Percentiles rank a stretch among this genome's conserved stretches.
Evolutionary conservation across 2,113 vertebrate species (phyloP).

Genomic region (Naja naja): DNA sequence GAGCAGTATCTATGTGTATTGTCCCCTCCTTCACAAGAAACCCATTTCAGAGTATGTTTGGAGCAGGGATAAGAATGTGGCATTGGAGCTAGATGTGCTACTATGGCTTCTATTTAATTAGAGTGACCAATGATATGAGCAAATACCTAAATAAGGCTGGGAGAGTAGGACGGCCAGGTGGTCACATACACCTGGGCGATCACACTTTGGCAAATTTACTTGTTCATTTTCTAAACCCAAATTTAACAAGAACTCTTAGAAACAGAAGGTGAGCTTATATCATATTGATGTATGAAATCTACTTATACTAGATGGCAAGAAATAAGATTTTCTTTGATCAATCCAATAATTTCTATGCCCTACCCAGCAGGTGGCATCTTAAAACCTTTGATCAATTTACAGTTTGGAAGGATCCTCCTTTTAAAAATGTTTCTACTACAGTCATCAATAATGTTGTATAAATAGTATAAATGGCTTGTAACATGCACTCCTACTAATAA

Average conservation of each 20-base stretch:
- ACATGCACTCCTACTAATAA: slow-evolving; percentile 29
- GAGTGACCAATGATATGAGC: background rate
- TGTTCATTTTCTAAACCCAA: slow-evolving; percentile 1
- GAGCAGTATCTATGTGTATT: background rate
- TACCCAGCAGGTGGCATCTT: slow-evolving; percentile 21
- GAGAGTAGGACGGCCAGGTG: background rate
- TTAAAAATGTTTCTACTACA: slow-evolving; percentile 18
- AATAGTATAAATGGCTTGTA: slow-evolving; percentile 42
- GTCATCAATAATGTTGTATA: slow-evolving; percentile 32
- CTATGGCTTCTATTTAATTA: background rate
- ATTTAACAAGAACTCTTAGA: background rate
- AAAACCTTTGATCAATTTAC: slow-evolving; percentile 37
- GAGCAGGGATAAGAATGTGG: background rate
- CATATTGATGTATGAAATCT: background rate
- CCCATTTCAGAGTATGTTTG: background rate
- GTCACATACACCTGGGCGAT: background rate
- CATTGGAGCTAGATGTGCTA: background rate
- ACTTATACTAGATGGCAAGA: background rate
- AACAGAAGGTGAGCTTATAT: slow-evolving; percentile 5
- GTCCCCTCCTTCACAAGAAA: background rate
- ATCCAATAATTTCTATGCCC: background rate
- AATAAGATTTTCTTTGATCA: background rate
- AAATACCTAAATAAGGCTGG: background rate
- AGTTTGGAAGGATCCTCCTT: slow-evolving; percentile 38
- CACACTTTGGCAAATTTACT: background rate